phyloP scores from a whole-genome alignment of 64 coral and sea anemone species.

The Catalaphyllia jardinei region DNA sequence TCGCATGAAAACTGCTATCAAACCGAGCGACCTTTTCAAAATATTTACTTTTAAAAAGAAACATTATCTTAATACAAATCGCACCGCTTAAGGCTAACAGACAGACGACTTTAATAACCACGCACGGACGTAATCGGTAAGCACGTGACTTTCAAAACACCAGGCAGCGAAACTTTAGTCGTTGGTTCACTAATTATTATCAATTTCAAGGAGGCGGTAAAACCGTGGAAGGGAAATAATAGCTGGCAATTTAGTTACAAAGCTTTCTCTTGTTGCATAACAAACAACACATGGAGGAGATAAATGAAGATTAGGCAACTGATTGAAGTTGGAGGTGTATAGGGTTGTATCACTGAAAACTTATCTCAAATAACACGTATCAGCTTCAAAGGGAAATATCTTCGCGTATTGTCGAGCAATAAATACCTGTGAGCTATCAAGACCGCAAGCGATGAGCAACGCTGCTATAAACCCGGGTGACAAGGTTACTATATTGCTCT shows the following conservation, averaged over 20 bases:
- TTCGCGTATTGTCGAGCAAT: not conserved
- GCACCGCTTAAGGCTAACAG: not conserved
- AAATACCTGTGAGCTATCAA: slow-evolving; percentile 7
- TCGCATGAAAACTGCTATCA: not conserved
- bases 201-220: slow-evolving; percentile 3
- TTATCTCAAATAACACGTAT: not conserved
- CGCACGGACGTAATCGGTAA: not conserved
- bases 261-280: not conserved
- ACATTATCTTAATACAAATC: slow-evolving; percentile 15
- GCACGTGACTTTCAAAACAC: not conserved
- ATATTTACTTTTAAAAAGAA: slow-evolving; percentile 17
- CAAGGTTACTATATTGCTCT: slow-evolving; percentile 1
- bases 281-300: not conserved
- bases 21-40: not conserved
- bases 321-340: not conserved
- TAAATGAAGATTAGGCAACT: not conserved
- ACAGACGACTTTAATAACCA: not conserved
- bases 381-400: not conserved
- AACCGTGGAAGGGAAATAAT: not conserved
- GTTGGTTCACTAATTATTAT: slow-evolving; percentile 3
- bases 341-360: not conserved
- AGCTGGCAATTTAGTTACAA: not conserved
- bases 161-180: not conserved
- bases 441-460: slow-evolving; percentile 4
- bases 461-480: slow-evolving; percentile 8